Conservation (phyloP, 2,888 invertebrate genomes). For the Lymantria dispar region DNA sequence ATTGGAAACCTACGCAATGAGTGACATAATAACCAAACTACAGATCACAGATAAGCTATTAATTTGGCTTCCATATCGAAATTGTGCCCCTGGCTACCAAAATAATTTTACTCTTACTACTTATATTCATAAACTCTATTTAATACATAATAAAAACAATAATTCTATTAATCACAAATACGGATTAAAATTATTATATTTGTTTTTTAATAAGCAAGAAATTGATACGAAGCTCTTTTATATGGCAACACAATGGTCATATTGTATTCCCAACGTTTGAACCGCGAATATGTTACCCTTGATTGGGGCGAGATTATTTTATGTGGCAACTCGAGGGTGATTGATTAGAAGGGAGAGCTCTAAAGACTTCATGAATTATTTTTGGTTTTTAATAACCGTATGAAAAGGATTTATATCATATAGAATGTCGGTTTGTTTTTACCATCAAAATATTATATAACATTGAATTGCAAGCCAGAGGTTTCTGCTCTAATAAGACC, state of each 20-base stretch:
- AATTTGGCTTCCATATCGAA: constrained; percentile 70
- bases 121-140: constrained; percentile 1
- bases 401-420: background rate
- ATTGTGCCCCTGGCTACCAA: constrained; percentile 44
- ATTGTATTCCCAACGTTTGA: constrained; percentile 62
- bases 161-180: constrained; percentile 23
- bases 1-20: constrained; percentile 59
- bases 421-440: background rate
- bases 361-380: constrained; percentile 11
- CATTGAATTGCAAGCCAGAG: too few species aligned
- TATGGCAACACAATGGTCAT: constrained; percentile 55
- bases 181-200: constrained; percentile 5
- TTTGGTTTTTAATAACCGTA: constrained; percentile 4
- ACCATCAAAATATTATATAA: too few species aligned
- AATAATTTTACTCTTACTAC: constrained; percentile 1
- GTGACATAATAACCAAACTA: constrained; percentile 73
- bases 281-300: constrained; percentile 52
- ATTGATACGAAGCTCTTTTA: constrained; percentile 68
- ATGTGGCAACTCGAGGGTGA: constrained; percentile 45
- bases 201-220: constrained; percentile 48
- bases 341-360: constrained; percentile 49
- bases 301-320: constrained; percentile 47
- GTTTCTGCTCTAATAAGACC: too few species aligned
- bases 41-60: constrained; percentile 75
- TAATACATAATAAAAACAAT: background rate